Evolutionary conservation across 2,113 vertebrate species (phyloP).

Genomic region (Seriola aureovittata): DNA sequence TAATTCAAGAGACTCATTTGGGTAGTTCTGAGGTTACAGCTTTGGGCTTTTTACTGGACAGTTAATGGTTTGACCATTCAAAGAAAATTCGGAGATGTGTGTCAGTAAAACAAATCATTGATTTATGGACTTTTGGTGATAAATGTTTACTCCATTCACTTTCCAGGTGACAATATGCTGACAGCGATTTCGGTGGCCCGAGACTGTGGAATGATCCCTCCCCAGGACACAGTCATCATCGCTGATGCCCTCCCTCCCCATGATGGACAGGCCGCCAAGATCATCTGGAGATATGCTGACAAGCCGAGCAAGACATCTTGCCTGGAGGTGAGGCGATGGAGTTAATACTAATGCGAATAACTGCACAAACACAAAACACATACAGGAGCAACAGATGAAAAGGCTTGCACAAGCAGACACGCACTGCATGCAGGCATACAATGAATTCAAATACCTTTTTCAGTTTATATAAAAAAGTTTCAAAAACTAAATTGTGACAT

Average conservation of each 20-base stretch:
- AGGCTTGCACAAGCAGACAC: neutral
- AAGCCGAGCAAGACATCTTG: slow-evolving; percentile 84
- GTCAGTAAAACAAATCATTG: neutral
- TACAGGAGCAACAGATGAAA: neutral
- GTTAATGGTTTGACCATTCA: neutral
- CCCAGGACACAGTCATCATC: slow-evolving; percentile 95
- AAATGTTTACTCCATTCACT: neutral
- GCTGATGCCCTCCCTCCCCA: slow-evolving; percentile 94
- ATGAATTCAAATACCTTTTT: no score
- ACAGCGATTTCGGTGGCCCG: slow-evolving; percentile 98
- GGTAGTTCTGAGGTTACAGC: neutral
- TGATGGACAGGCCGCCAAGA: slow-evolving; percentile 93
- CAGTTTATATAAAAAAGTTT: no score
- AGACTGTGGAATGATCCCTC: slow-evolving; percentile 98
- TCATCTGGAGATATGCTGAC: slow-evolving; percentile 97
- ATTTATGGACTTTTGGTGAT: fast-evolving
- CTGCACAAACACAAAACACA: neutral
- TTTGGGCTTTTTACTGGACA: neutral
- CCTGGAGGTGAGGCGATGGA: slow-evolving; percentile 84
- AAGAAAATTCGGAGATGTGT: neutral
- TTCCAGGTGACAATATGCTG: slow-evolving; percentile 96
- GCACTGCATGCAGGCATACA: neutral
- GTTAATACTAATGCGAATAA: neutral
- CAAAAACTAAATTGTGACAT: no score
- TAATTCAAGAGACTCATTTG: neutral